A percentile compares a stretch with the other conserved stretches of the same genome.
Evolutionary conservation across 2,888 invertebrate species (phyloP).

Genomic region (Antitype chi): DNA sequence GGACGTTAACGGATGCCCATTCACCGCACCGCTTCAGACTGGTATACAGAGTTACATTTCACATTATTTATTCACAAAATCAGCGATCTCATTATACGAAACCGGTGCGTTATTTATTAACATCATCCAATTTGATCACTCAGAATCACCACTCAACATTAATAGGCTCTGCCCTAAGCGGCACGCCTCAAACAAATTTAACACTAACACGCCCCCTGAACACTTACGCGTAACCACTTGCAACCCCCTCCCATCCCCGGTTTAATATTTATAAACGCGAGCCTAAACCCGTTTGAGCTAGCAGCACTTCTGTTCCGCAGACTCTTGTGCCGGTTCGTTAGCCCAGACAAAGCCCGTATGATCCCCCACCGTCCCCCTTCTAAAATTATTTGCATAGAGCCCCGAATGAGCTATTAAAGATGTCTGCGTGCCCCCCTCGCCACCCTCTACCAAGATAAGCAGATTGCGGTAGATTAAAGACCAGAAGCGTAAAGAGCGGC

Average conservation of each 20-base stretch:
- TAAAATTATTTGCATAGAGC: conserved; percentile 90
- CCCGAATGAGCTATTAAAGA: conserved; percentile 91
- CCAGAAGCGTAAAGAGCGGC: conserved; percentile 87
- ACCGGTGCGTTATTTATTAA: conserved; percentile 60
- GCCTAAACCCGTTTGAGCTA: conserved; percentile 86
- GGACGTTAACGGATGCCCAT: too few relatives aligned
- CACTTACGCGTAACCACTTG: conserved; percentile 84
- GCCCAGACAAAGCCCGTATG: conserved; percentile 90
- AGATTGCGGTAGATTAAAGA: conserved; percentile 91
- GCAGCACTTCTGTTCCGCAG: conserved; percentile 87
- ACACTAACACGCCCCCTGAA: conserved; percentile 77
- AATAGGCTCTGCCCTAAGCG: conserved; percentile 67
- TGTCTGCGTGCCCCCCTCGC: conserved; percentile 82
- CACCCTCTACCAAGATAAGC: conserved; percentile 85
- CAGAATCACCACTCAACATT: conserved; percentile 65
- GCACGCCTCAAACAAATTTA: conserved; percentile 76
- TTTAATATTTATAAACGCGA: conserved; percentile 87
- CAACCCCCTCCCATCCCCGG: conserved; percentile 71
- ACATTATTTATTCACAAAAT: conserved; percentile 51
- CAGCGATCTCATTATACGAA: conserved; percentile 36
- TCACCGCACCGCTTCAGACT: neutral
- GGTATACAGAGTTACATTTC: conserved; percentile 5
- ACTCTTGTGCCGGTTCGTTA: conserved; percentile 89
- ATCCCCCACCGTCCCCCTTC: conserved; percentile 80
- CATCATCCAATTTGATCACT: conserved; percentile 65